Evolutionary conservation across 2,888 invertebrate genomes (phyloP), one percentile per base, ranked within the genome.

Genomic region (Folsomia manolachei): DNA sequence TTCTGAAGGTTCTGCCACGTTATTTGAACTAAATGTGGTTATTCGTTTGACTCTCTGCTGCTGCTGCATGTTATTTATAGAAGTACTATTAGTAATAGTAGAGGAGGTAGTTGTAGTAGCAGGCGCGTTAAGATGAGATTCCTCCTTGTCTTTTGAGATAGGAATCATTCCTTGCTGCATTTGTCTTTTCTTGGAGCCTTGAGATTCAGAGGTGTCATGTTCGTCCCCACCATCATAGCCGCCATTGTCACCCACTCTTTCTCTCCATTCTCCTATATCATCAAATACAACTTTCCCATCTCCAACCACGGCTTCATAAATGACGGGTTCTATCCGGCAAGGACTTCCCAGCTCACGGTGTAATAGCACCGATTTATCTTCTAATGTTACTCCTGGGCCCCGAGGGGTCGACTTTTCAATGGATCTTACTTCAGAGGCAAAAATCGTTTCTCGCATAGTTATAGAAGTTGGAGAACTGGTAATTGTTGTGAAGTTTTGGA

Each of bases 271-370:
- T 78, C 90, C 91, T 75, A 91, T 90, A 83, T 94, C 93, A 83
- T 94, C 93, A 82, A 94, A 93, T 68, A 92, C 93, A 65, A 92
- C 91, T 83, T 91, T 93, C 18, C 83, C 82, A 74, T 90, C 90
- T 68, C 89, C 89, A 75, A 91, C 89, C 64, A 88, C 87, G 1
- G 88, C 87, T 82, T 88, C 87, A 69, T 83, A 83, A 56, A 82
- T 86, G 85, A 71, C 56, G n/a, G 67, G 67, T 19, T 67, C 56
- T 19, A 26, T 27, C 19, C 39, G 65, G 23, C 52, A 86, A 85
- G 80, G 84, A 83, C 80, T 80, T 62, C 63, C 24, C 39, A 66
- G 51, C 39, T 64, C 73, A 63, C 27, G 53, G 62, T 63, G 69
- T 56, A 19, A 21, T n/a, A 56, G 56, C 4, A 7, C n/a, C 4